Conservation (phyloP, 2,888 invertebrate genomes). For the Trissolcus brochymenae region DNA sequence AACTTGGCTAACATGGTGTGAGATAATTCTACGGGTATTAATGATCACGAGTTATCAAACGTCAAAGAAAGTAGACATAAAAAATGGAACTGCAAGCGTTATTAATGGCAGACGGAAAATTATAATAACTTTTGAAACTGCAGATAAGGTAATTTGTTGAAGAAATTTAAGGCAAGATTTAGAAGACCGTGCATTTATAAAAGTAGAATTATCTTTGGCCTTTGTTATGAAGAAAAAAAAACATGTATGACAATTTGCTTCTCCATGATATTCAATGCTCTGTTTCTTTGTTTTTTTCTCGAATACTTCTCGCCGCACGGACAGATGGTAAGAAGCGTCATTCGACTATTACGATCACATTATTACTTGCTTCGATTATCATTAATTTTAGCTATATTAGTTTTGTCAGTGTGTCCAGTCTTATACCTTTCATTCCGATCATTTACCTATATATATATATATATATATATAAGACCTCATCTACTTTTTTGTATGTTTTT, state of each 20-base stretch:
- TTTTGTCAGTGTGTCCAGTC: slow-evolving; percentile 70
- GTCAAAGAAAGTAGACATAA: too few relatives aligned
- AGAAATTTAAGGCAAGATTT: too few relatives aligned
- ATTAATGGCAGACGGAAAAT: too few relatives aligned
- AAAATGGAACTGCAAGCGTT: too few relatives aligned
- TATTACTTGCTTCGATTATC: slow-evolving; percentile 70
- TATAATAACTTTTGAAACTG: not conserved
- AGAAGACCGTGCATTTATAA: not conserved
- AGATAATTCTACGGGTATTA: not conserved
- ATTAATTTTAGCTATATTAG: slow-evolving; percentile 63
- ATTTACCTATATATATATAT: slow-evolving; percentile 56
- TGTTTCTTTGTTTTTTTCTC: slow-evolving; percentile 64
- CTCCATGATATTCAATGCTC: slow-evolving; percentile 56
- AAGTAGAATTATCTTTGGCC: too few relatives aligned
- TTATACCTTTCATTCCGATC: slow-evolving; percentile 58
- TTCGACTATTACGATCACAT: slow-evolving; percentile 69
- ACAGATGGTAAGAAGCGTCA: slow-evolving; percentile 76
- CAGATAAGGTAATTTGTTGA: not conserved
- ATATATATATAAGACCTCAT: slow-evolving; percentile 56
- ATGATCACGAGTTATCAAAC: too few relatives aligned
- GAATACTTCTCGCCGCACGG: slow-evolving; percentile 71
- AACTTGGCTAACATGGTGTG: not conserved
- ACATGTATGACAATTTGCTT: slow-evolving; percentile 36
- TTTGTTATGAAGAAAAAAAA: not conserved
- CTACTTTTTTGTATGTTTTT: slow-evolving; percentile 49